Percentiles rank a stretch among this genome's conserved stretches.
Conservation (phyloP, 2,888 invertebrate genomes). For the Drosophila dives region DNA sequence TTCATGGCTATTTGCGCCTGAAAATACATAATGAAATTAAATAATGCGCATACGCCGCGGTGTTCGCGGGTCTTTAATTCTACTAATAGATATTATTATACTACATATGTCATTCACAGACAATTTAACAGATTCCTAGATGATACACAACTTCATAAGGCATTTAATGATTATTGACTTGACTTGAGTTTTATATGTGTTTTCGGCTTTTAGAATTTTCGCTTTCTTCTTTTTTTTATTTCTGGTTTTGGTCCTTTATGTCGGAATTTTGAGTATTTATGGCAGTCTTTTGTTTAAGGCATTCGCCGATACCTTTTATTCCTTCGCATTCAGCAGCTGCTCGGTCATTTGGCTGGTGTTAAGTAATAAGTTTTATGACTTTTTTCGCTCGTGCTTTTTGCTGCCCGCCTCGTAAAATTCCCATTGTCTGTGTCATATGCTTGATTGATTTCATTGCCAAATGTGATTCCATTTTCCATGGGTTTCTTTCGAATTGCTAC, state of each 20-base stretch:
- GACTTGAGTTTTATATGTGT: slow-evolving; percentile 43
- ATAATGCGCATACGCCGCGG: slow-evolving; percentile 73
- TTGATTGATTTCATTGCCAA: slow-evolving; percentile 74
- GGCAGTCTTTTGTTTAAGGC: slow-evolving; percentile 62
- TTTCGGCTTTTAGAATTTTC: slow-evolving; percentile 10
- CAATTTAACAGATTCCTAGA: slow-evolving; percentile 73
- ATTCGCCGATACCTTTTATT: slow-evolving; percentile 10
- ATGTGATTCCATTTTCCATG: slow-evolving; percentile 14
- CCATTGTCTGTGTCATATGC: slow-evolving; percentile 58
- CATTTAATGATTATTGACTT: slow-evolving; percentile 77
- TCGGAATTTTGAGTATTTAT: slow-evolving; percentile 59
- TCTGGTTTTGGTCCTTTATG: slow-evolving; percentile 24
- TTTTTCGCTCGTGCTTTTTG: slow-evolving; percentile 43
- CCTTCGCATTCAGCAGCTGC: slow-evolving; percentile 27
- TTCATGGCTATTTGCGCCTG: slow-evolving; percentile 57
- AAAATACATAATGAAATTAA: slow-evolving; percentile 75
- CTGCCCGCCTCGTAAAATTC: slow-evolving; percentile 65
- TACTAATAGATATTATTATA: slow-evolving; percentile 77
- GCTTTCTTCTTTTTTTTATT: slow-evolving; percentile 5
- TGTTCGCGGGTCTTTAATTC: slow-evolving; percentile 65
- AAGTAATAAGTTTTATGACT: slow-evolving; percentile 80
- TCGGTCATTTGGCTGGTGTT: slow-evolving; percentile 51
- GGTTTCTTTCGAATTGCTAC: not conserved
- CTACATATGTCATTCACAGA: slow-evolving; percentile 79
- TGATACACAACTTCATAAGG: slow-evolving; percentile 37